Base-by-base conservation (phyloP, 2,797 vertebrate genomes). In the Darevskia mixta region DNA sequence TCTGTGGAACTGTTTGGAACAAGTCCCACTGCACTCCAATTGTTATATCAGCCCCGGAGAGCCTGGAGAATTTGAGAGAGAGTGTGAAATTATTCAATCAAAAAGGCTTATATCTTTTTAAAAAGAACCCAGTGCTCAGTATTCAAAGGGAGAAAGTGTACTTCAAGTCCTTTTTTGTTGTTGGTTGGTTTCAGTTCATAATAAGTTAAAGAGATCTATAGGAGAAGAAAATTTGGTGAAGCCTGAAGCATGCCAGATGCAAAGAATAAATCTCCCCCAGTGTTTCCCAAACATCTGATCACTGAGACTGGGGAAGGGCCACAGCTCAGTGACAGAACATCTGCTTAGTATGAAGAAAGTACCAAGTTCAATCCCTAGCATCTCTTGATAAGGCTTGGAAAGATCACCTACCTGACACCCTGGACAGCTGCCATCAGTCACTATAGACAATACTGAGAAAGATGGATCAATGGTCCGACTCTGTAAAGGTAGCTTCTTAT, bases 121-220 rank as follows among this genome's bases (percentile, higher is more conserved):
- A 80, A 86, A 73, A 79, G 90, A 91, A 45, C 43, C 82, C 87
- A 58, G 8, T 84, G 0, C 82, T 92, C 13, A 15, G 17, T 89
- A 64, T 17, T 38, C 43, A 83, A 66, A 87, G 58, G 72, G 67
- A 29, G 27, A 88, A 29, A 75, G 25, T 10, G 41, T 27, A n/a
- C 4, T 32, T 93, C 82, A 38, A 85, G 66, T 23, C 58, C 58
- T 55, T 45, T 41, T 61, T 41, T 61, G 87, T 67, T 87, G 5
- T 80, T 82, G 80, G 66, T 64, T 87, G 72, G 43, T 0, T 88
- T 25, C 77, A 72, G 82, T 90, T 94, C 87, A 18, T 91, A 27
- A 41, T 78, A 66, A 20, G 32, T 66, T 86, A 87, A 82, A 72
- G 23, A 87, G 13, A 17, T 41, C 85, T 67, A 88, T 75, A 38